These are phyloP conservation scores for Diceros bicornis DNA, from an alignment of 2,797 vertebrate species.

Conservation along the genomic window DNA sequence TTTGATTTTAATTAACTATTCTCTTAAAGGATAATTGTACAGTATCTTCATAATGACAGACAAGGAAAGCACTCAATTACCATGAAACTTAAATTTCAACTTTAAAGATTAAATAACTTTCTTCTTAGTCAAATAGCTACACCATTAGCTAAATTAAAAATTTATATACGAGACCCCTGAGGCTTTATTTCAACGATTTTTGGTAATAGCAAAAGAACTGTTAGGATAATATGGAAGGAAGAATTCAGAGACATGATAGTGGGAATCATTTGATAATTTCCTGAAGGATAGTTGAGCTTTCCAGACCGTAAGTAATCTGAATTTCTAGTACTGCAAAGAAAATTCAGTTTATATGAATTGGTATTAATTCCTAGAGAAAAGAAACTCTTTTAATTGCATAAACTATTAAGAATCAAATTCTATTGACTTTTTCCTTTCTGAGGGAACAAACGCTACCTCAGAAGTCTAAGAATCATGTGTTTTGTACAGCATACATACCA, in stretches of 20 bases:
- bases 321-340: background rate
- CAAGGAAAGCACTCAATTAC: background rate
- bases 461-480: background rate
- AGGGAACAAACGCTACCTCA: background rate
- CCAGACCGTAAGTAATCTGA: background rate
- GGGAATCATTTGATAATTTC: background rate
- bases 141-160: background rate
- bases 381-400: background rate
- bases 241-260: background rate
- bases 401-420: background rate
- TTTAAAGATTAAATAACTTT: conserved; percentile 28
- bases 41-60: background rate
- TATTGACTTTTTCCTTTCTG: background rate
- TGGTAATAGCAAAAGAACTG: background rate
- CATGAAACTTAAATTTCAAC: conserved; percentile 47
- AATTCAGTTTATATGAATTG: background rate
- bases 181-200: background rate
- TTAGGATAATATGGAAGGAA: background rate
- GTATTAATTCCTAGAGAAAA: background rate
- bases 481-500: conserved; percentile 88
- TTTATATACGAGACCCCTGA: background rate
- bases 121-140: background rate
- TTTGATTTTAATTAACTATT: conserved; percentile 42
- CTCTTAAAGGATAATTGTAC: background rate
- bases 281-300: background rate